Conservation (phyloP, 1,140 invertebrate species). For the Maconellicoccus hirsutus region DNA sequence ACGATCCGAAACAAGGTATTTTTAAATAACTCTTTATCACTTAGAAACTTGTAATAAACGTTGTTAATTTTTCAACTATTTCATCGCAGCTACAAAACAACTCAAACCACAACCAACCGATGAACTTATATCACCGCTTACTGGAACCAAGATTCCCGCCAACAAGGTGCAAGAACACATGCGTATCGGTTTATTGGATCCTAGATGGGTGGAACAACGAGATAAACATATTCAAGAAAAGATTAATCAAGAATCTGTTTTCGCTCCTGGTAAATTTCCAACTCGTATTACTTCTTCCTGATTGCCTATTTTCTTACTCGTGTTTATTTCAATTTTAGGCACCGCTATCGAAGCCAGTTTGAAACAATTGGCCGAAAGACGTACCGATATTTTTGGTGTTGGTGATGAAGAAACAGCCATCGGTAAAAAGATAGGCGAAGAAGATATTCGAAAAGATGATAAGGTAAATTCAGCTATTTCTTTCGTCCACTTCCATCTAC, state of each 20-base stretch:
- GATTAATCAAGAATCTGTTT: constrained; percentile 73
- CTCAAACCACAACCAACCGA: constrained; percentile 46
- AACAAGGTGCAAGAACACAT: constrained; percentile 96
- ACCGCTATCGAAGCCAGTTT: constrained; percentile 90
- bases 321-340: constrained; percentile 35
- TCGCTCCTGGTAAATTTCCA: constrained; percentile 50
- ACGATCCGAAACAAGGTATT: constrained; percentile 80
- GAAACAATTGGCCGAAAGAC: constrained; percentile 89
- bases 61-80: not conserved
- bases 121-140: constrained; percentile 94
- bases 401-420: constrained; percentile 97
- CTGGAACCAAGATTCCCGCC: constrained; percentile 91
- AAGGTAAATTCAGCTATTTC: constrained; percentile 36
- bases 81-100: constrained; percentile 19
- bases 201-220: constrained; percentile 93
- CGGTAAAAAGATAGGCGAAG: constrained; percentile 97
- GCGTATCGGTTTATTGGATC: constrained; percentile 92
- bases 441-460: constrained; percentile 75
- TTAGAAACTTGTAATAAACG: not conserved
- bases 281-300: not conserved
- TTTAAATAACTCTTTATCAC: not conserved
- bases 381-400: constrained; percentile 99
- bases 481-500: not conserved
- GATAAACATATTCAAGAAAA: constrained; percentile 77
- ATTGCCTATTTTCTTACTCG: not conserved